Base-by-base conservation (phyloP, 2,888 invertebrate species). In the Bhutanitis thaidina region DNA sequence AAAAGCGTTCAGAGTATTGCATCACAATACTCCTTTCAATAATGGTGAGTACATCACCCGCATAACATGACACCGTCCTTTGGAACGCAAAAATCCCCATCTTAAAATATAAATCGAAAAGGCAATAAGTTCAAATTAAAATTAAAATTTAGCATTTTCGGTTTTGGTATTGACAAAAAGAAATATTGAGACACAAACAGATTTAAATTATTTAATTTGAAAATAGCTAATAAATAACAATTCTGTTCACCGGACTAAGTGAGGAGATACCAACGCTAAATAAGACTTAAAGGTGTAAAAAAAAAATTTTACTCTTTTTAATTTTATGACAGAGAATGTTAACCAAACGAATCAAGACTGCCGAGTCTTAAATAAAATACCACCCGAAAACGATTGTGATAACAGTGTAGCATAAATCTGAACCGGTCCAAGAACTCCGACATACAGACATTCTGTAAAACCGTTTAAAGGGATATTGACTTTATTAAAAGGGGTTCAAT, bases 391-490 rank as follows among this genome's bases (percentile, higher is more conserved):
- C 29, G 44, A 34, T 32, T 37, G 36, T 32, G 45, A 41, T 46
- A 45, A 51, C 29, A 39, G 20, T 15, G 48, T 15, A 10, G 9
- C 8, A 30, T 46, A 44, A 51, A 51, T 46, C 27, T 37, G 2
- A 43, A 51, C 46, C 36, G 41, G 46, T 51, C 25, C 15, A 5
- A 45, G 25, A 41, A 32, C 30, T 51, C 51, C 37, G n/a, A n/a
- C n/a, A n/a, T n/a, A 51, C 36, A 36, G 25, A 36, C n/a, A n/a
- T n/a, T 30, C 36, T 46, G 41, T 37, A 46, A 51, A 46, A 37
- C 15, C 36, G n/a, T 36, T 51, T 51, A 41, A 46, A 51, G 51
- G 41, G 37, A 46, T 51, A 51, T 46, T 51, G 41, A 41, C 41
- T 41, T 51, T 41, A 46, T 46, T 51, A 43, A 41, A 46, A 40